phyloP scores from a whole-genome alignment of 2,888 invertebrate genomes.

The Dascillus cervinus region DNA sequence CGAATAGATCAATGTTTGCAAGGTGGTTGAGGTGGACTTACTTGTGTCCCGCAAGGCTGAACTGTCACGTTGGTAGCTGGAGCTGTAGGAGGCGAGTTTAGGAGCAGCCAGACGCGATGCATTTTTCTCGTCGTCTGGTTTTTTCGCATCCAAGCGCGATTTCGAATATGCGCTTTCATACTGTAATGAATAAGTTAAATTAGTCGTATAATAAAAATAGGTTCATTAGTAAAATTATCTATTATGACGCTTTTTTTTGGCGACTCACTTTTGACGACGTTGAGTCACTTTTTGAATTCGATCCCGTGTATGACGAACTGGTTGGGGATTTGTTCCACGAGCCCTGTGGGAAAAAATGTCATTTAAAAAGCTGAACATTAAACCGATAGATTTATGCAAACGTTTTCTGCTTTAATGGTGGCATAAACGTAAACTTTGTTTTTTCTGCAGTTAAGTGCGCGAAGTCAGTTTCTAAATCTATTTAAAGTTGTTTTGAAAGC shows the following conservation, averaged over 20 bases:
- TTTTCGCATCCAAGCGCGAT: conserved; percentile 27
- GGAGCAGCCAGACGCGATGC: conserved; percentile 26
- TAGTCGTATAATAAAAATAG: no score
- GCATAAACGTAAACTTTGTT: no score
- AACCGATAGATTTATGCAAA: no score
- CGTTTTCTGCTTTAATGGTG: no score
- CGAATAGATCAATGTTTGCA: conserved; percentile 2
- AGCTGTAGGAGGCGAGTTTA: conserved; percentile 29
- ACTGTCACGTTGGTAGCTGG: conserved; percentile 29
- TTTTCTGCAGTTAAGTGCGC: no score
- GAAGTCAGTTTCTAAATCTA: no score
- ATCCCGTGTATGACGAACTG: conserved; percentile 15
- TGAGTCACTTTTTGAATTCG: conserved; percentile 17
- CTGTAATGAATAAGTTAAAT: conserved; percentile 23
- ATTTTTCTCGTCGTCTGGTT: conserved; percentile 28
- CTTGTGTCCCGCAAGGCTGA: conserved; percentile 20
- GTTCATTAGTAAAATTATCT: no score
- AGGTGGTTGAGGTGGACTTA: conserved; percentile 4
- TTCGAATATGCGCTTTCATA: conserved; percentile 32
- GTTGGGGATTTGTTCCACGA: conserved; percentile 21
- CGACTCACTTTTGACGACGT: conserved; percentile 16
- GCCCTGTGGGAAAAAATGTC: conserved; percentile 17
- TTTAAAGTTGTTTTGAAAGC: no score
- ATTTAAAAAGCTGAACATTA: conserved; percentile 1
- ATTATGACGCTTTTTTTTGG: neutral